Conservation (phyloP, 2,888 invertebrate genomes). For the Chrysotoxum bicinctum region DNA sequence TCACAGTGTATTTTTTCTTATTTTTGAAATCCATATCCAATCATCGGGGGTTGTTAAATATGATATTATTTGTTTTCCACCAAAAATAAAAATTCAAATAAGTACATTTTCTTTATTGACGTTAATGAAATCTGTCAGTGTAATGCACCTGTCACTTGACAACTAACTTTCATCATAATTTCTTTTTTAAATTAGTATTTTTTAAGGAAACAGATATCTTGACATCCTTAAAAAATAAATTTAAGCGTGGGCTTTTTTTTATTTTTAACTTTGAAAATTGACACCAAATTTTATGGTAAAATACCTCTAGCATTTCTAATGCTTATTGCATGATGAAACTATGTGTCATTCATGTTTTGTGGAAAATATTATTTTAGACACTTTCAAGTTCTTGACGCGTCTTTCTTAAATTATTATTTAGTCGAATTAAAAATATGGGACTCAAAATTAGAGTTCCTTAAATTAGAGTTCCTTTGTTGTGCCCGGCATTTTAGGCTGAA, state of each 20-base stretch:
- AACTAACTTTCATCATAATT: neutral
- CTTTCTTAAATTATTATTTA: no score
- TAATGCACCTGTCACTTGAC: conserved; percentile 7
- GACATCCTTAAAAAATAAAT: neutral
- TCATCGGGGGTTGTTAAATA: neutral
- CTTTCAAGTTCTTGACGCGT: no score
- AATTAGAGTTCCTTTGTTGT: no score
- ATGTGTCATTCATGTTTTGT: no score
- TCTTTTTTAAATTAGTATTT: neutral
- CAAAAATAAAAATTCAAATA: neutral
- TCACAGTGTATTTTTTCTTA: conserved; percentile 5
- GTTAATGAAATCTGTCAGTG: conserved; percentile 1
- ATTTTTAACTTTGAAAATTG: neutral
- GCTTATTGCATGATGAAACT: no score
- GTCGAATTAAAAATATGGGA: no score
- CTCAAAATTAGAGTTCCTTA: no score
- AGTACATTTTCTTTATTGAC: neutral
- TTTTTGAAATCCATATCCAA: conserved; percentile 23
- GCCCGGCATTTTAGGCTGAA: no score
- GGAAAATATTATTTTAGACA: no score
- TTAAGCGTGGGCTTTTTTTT: neutral
- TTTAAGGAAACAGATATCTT: neutral
- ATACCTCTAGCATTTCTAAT: no score
- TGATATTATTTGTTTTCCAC: neutral
- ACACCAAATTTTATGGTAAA: neutral